Base-by-base conservation (phyloP, 2,888 invertebrate genomes). In the Lacanobia wlatinum region DNA sequence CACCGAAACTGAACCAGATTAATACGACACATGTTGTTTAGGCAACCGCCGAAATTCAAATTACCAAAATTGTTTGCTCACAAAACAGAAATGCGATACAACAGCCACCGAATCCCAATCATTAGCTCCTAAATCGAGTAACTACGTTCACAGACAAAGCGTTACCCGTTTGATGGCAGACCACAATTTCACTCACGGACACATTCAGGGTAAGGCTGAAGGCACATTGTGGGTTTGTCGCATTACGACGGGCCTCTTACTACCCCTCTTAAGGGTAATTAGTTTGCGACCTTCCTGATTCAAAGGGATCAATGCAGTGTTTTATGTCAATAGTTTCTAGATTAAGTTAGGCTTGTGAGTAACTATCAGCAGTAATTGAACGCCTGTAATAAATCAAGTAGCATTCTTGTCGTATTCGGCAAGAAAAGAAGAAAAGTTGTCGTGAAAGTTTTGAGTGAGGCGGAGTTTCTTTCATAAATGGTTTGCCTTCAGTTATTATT, bases 161-260 rank as follows among this genome's bases (percentile, higher is more conserved):
- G 72, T 55, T 70, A 73, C 62, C 76, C 70, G 70, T 79, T 77
- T 72, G 84, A 70, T 72, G 73, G 84, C 65, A 55, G 69, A 78
- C 87, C 78, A 79, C 83, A 83, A 85, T 87, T 87, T 82, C 81
- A 82, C 86, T 86, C 82, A 84, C 80, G 80, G 83, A 79, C 73
- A 76, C 75, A 81, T 83, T 82, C 80, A 76, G 69, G 58, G 66
- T 81, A 66, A 67, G 66, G 53, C 56, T 80, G 28, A 62, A 65
- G 76, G 80, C 60, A 81, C 56, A 76, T 76, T 70, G 70, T 70
- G 77, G 77, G 77, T 18, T 81, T 65, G 56, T 75, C 71, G 53
- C 73, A 78, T 84, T 79, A 76, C 64, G 52, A 68, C 21, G 53
- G 69, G 55, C 74, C 65, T 70, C 70, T 78, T 78, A 71, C 74